Base-by-base conservation (phyloP, 1,140 invertebrate genomes). In the Megalopta genalis region DNA sequence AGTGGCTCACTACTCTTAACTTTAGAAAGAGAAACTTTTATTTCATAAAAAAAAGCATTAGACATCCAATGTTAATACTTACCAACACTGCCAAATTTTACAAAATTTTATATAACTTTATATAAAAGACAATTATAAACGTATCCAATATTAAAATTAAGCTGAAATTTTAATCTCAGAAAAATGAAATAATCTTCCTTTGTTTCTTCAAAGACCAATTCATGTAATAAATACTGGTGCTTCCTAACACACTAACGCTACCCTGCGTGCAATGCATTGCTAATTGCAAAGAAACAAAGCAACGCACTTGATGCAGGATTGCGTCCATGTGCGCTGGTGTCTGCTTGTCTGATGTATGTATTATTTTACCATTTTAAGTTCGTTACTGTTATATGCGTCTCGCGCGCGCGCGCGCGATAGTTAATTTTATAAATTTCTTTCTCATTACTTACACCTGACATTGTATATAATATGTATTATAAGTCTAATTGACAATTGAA, bases 281-380 rank as follows among this genome's bases (percentile, higher is more conserved):
- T 91, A 85, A 90, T 91, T 90, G 63, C 78, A 86, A 60, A 86
- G 72, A 75, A 70, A 90, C 86, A 87, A 88, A 92, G 90, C 91
- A 93, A 93, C 90, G 91, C 91, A 92, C 91, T 93, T 93, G 92
- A 92, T 93, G 92, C 92, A 93, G 92, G 92, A 93, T 93, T 89
- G 90, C 90, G 87, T 87, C 86, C 82, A 86, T 87, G 80, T 91
- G 90, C 89, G 85, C 82, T 62, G 71, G 46, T 84, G 10, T 81
- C 63, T 76, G 62, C 63, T 74, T 60, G 65, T 67, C 52, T 52
- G 49, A 66, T 84, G 72, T 27, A 59, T 14, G 64, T 64, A 75
- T 52, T 49, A 49, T 63, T 54, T 80, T 27, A 70, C 1, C 18
- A n/a, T 46, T 77, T 59, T 65, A 46, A 2, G 27, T 75, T 46